These are phyloP conservation scores for Disparrhopalites patrizii DNA, from an alignment of 2,888 invertebrate species.

Conservation along the genomic window DNA sequence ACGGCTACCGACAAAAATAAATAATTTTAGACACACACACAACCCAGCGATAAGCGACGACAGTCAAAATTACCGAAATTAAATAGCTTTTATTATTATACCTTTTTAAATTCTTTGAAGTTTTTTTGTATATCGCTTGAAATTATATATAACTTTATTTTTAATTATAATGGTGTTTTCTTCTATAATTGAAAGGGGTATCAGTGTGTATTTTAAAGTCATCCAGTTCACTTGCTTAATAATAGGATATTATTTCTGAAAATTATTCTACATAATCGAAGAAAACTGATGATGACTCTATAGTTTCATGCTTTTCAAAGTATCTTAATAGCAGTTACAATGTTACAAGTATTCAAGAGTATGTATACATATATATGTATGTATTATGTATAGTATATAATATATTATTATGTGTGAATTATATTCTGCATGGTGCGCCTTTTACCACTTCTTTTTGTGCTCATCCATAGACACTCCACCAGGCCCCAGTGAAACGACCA, in stretches of 20 bases:
- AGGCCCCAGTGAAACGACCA: conserved; percentile 97
- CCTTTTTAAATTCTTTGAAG: conserved; percentile 9
- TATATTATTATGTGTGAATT: no score
- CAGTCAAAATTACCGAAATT: no score
- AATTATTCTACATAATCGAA: neutral
- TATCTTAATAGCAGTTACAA: no score
- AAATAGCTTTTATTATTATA: conserved; percentile 2
- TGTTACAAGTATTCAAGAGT: neutral
- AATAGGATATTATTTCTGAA: conserved; percentile 19
- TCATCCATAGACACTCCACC: conserved; percentile 99
- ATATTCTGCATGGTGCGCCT: conserved; percentile 8
- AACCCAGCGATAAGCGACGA: no score
- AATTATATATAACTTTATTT: no score
- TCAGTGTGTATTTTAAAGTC: conserved; percentile 12
- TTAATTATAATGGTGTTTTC: no score
- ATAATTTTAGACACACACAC: no score
- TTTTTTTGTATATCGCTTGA: conserved; percentile 8
- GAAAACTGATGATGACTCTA: conserved; percentile 20
- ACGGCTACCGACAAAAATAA: no score
- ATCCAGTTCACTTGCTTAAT: no score
- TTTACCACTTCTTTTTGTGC: conserved; percentile 99
- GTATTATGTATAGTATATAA: no score
- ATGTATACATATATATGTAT: no score
- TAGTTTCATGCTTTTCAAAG: no score
- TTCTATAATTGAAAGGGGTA: conserved; percentile 1